Evolutionary conservation across 2,888 invertebrate species (phyloP), one percentile per base, ranked within the genome.

Genomic region (Troglohyphantes excavatus): DNA sequence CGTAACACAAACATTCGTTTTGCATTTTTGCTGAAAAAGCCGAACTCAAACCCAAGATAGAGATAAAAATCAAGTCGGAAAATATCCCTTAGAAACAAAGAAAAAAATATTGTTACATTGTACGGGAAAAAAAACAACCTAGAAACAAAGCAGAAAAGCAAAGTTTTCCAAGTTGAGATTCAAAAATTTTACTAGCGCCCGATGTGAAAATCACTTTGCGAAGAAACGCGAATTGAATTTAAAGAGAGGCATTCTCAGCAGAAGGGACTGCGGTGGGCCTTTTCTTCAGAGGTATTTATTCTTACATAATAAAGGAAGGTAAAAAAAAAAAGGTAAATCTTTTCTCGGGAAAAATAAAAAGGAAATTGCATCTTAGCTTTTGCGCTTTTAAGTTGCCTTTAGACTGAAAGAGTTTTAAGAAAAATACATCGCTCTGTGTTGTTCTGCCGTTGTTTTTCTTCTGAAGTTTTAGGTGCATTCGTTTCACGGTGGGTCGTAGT

Each of bases 281-380:
- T 81, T 79, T 79, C 39, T 67, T 67, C 13, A 2, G 53, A 27
- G 79, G 67, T 81, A 81, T 81, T 81, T 81, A 81, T 81, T 81
- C 68, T 68, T 68, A 81, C 79, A 81, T 81, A 81, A 81, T 81
- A 67, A 81, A 46, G 19, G 68, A 21, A 21, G 39, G 59, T 39
- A 33, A 23, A 63, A 81, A 33, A 13, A 13, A 17, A 17, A 46
- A 46, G 46, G 2, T 0, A 39, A 39, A 39, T 11, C 39, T 17
- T 53, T 53, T 53, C 17, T n/a, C 53, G 5, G 5, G 53, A n/a
- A n/a, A n/a, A 53, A 53, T 53, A 53, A 53, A n/a, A 53, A n/a
- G 53, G 17, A n/a, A 2, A 13, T 1, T 5, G 3, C 33, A 6
- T 33, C 33, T 33, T 33, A 33, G 33, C 33, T 33, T 33, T 33